Evolutionary conservation across 2,888 invertebrate species (phyloP).

Genomic region (Physocephala rufipes): DNA sequence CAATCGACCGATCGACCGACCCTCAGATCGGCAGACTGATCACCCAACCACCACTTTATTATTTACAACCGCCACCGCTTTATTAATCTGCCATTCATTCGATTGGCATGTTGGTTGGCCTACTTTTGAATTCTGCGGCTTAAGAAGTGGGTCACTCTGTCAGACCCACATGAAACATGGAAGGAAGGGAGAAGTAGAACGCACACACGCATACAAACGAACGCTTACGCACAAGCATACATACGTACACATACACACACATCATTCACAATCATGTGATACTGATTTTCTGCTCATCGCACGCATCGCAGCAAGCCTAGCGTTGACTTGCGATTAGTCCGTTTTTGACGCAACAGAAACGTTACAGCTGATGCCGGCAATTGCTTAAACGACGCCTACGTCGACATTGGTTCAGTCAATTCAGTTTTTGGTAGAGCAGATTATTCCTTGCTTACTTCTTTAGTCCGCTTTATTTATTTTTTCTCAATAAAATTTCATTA

Average conservation of each 20-base stretch:
- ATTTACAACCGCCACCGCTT: too few species aligned
- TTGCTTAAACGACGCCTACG: not conserved
- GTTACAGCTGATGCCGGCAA: not conserved
- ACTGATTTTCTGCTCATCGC: not conserved
- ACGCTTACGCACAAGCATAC: too few species aligned
- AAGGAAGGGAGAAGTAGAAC: constrained; percentile 37
- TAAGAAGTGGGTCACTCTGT: constrained; percentile 46
- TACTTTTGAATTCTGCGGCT: constrained; percentile 35
- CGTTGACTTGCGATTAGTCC: constrained; percentile 7
- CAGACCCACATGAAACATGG: constrained; percentile 37
- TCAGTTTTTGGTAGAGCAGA: not conserved
- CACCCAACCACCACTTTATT: not conserved
- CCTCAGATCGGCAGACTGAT: not conserved
- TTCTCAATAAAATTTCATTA: not conserved
- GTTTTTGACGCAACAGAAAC: not conserved
- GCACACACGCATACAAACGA: too few species aligned
- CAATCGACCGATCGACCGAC: not conserved
- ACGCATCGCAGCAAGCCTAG: too few species aligned
- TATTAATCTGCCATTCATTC: constrained; percentile 2
- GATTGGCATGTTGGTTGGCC: constrained; percentile 27
- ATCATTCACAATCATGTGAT: not conserved
- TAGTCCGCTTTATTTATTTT: not conserved
- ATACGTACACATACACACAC: not conserved
- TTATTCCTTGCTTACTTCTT: not conserved
- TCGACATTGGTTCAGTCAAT: not conserved